A percentile compares a stretch with the other conserved stretches of the same genome.
Conservation (phyloP, 2,888 invertebrate species). For the Limnephilus marmoratus region DNA sequence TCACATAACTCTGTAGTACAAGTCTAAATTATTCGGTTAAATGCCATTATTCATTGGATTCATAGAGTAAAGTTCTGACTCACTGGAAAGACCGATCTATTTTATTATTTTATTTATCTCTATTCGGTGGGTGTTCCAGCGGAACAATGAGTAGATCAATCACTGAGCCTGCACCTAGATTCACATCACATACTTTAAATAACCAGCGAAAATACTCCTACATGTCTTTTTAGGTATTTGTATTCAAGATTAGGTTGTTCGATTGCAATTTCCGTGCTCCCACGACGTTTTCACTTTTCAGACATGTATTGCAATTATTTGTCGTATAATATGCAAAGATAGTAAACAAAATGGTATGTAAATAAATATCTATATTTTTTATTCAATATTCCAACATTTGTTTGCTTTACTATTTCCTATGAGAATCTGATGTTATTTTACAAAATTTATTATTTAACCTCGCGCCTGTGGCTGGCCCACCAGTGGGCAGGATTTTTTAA, state of each 20-base stretch:
- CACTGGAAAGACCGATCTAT: background rate
- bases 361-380: too few relatives aligned
- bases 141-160: background rate
- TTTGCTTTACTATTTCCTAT: too few relatives aligned
- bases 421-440: too few relatives aligned
- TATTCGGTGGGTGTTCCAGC: background rate
- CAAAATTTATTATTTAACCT: too few relatives aligned
- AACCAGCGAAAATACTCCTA: constrained; percentile 2
- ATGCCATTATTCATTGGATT: background rate
- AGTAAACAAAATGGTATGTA: too few relatives aligned
- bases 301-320: background rate
- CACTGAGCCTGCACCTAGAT: background rate
- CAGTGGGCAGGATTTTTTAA: too few relatives aligned
- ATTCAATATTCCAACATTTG: too few relatives aligned
- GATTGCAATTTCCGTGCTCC: background rate
- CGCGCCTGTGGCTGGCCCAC: too few relatives aligned
- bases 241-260: background rate
- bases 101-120: background rate
- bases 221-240: background rate
- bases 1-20: background rate
- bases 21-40: background rate
- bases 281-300: background rate
- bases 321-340: too few relatives aligned
- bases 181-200: background rate
- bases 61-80: background rate